Percentiles rank a stretch among this genome's conserved stretches.
phyloP scores from a whole-genome alignment of 2,888 invertebrate species.

The Timema podura region DNA sequence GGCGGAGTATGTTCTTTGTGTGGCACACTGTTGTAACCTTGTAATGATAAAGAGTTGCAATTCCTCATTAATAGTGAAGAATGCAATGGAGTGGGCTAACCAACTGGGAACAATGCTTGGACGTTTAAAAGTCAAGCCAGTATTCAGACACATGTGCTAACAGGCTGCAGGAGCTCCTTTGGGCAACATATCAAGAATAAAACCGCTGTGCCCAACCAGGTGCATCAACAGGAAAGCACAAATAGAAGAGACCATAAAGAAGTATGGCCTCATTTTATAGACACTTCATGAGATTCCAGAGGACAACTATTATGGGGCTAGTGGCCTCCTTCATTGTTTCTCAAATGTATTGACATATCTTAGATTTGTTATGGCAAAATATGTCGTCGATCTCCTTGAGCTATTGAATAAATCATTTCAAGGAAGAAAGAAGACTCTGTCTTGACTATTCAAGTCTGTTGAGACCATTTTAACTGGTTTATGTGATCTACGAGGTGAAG shows the following conservation, averaged over 20 bases:
- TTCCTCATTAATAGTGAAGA: slow-evolving; percentile 13
- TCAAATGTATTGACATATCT: slow-evolving; percentile 8
- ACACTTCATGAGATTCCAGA: slow-evolving; percentile 17
- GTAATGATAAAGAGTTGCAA: slow-evolving; percentile 17
- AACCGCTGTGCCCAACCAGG: slow-evolving; percentile 22
- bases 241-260: slow-evolving; percentile 16
- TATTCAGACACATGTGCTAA: slow-evolving; percentile 12
- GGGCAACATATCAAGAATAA: slow-evolving; percentile 4
- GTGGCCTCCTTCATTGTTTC: slow-evolving; percentile 16
- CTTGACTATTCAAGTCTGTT: slow-evolving; percentile 14
- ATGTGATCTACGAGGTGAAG: slow-evolving; percentile 7
- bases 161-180: slow-evolving; percentile 7
- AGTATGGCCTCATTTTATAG: slow-evolving; percentile 14
- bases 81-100: slow-evolving; percentile 17
- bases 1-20: slow-evolving; percentile 22
- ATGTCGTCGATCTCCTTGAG: slow-evolving; percentile 17
- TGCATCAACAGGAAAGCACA: slow-evolving; percentile 20
- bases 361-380: slow-evolving; percentile 17
- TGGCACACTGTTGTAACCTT: slow-evolving; percentile 20
- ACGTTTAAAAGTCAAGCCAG: slow-evolving; percentile 15
- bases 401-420: slow-evolving; percentile 17
- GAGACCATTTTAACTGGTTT: slow-evolving; percentile 11
- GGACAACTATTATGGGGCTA: slow-evolving; percentile 13
- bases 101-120: slow-evolving; percentile 17
- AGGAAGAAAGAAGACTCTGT: slow-evolving; percentile 15